These are phyloP conservation scores for Dicrostonyx torquatus DNA, from an alignment of 2,797 vertebrate genomes.

Conservation along the genomic window DNA sequence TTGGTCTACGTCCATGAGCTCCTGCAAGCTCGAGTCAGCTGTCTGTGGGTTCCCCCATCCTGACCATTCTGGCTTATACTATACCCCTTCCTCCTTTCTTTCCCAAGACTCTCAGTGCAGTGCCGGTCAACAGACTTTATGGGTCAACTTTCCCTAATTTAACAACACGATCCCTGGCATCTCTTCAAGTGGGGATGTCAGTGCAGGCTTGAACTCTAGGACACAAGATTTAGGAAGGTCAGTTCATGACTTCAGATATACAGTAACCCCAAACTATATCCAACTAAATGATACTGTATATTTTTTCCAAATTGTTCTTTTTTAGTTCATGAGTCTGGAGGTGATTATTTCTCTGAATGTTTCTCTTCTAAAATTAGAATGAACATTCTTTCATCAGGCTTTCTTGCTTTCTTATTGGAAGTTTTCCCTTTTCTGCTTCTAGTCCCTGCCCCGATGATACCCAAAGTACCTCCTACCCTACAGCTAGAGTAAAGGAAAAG, in stretches of 20 bases:
- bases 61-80: too few relatives aligned
- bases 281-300: neutral
- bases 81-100: too few relatives aligned
- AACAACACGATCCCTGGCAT: neutral
- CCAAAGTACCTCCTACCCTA: fast-evolving
- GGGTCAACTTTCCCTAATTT: neutral
- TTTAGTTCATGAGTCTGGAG: slow-evolving; percentile 35
- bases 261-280: neutral
- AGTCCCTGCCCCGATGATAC: neutral
- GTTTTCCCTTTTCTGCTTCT: neutral
- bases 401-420: neutral
- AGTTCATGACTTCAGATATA: neutral
- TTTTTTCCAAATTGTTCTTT: neutral
- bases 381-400: neutral
- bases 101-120: too few relatives aligned
- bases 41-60: too few relatives aligned
- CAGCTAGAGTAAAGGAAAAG: neutral
- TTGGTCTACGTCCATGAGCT: too few relatives aligned
- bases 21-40: too few relatives aligned
- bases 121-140: neutral
- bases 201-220: neutral
- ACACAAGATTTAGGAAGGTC: neutral
- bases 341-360: neutral
- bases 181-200: neutral
- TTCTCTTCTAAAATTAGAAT: slow-evolving; percentile 35